phyloP scores from a whole-genome alignment of 1,140 invertebrate species.

The Pygmarrhopalites habei region DNA sequence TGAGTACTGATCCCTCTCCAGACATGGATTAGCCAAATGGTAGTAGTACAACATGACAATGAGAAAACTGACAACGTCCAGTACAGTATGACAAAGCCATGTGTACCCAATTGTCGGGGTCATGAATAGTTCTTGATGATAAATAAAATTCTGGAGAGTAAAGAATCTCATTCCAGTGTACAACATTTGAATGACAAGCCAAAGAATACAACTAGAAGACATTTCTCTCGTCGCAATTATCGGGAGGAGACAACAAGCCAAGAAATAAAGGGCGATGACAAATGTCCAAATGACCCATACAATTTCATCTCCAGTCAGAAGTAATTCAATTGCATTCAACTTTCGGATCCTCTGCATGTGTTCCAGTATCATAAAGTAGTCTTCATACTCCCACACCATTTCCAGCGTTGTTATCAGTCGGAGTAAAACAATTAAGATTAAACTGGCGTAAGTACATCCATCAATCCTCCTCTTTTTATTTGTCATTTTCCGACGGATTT shows the following conservation, averaged over 20 bases:
- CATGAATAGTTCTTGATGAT: not conserved
- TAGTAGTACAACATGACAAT: not conserved
- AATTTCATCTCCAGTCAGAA: not conserved
- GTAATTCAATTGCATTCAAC: not conserved
- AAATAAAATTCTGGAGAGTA: not conserved
- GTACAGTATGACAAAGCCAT: not conserved
- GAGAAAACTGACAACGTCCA: constrained; percentile 1
- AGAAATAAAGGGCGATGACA: constrained; percentile 1
- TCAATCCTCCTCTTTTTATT: not conserved
- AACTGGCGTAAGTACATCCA: not conserved
- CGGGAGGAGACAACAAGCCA: constrained; percentile 3
- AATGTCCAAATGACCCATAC: no score
- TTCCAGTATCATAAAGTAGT: not conserved
- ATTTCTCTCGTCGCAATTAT: not conserved
- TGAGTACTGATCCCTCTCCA: not conserved
- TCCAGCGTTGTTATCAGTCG: constrained; percentile 3
- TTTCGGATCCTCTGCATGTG: not conserved
- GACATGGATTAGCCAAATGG: not conserved
- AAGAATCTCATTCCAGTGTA: constrained; percentile 2
- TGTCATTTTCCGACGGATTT: not conserved
- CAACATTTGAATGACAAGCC: constrained; percentile 1
- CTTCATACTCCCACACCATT: not conserved
- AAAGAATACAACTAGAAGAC: not conserved
- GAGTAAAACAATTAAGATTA: not conserved
- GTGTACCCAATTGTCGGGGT: not conserved